Evolutionary conservation across 37 sponge, comb jelly and placozoan genomes (phyloP).

Genomic region (Aplysina aerophoba): DNA sequence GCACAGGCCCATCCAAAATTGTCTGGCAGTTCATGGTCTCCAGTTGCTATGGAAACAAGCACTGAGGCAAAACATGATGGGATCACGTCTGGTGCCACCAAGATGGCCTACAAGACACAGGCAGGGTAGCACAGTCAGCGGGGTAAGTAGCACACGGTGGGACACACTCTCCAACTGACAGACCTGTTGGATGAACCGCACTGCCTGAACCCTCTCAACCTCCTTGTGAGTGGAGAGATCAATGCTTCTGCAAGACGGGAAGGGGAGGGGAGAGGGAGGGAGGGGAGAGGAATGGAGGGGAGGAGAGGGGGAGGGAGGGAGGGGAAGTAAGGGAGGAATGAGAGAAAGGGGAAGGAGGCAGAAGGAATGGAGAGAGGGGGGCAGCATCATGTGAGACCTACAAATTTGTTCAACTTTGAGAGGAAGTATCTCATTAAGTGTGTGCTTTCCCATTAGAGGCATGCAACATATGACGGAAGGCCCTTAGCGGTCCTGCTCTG

Average conservation of each 20-base stretch:
- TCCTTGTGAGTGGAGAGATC: conserved; percentile 60
- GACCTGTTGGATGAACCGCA: conserved; percentile 83
- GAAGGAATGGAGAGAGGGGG: too few relatives aligned
- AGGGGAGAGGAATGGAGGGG: not conserved
- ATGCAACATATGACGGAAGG: too few relatives aligned
- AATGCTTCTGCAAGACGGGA: conserved; percentile 34
- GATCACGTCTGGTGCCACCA: conserved; percentile 50
- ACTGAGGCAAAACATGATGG: conserved; percentile 53
- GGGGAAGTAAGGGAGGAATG: not conserved
- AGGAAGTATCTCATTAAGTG: too few relatives aligned
- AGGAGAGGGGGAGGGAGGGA: not conserved
- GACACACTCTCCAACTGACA: not conserved
- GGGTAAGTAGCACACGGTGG: not conserved
- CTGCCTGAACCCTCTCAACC: conserved; percentile 82
- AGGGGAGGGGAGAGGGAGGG: not conserved
- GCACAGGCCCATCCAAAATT: conserved; percentile 64
- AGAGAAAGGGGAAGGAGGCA: too few relatives aligned
- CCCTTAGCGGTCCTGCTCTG: too few relatives aligned
- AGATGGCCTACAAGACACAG: conserved; percentile 46
- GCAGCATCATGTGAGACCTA: too few relatives aligned
- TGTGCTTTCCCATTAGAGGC: too few relatives aligned
- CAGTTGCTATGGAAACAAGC: conserved; percentile 70
- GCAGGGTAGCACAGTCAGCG: not conserved
- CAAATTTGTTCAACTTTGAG: too few relatives aligned
- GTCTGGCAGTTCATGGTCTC: conserved; percentile 50